Evolutionary conservation across 2,113 vertebrate species (phyloP).

Genomic region (Gymnobelideus leadbeateri): DNA sequence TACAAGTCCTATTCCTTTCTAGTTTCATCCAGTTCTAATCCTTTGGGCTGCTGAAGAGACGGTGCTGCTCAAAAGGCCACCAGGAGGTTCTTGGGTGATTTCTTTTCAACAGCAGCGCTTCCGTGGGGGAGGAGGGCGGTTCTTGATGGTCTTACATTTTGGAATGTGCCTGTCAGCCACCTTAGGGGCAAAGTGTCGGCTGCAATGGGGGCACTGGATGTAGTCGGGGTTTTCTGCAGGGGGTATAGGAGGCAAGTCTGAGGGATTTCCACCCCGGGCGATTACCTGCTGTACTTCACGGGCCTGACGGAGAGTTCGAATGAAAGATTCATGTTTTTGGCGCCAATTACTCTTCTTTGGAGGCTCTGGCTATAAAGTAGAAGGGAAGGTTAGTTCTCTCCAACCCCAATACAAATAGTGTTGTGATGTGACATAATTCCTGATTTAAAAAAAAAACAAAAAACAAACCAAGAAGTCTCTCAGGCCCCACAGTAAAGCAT

Average conservation of each 20-base stretch:
- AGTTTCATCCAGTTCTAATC: constrained; percentile 16
- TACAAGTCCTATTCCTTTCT: constrained; percentile 19
- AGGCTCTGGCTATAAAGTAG: constrained; percentile 68
- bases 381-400: constrained; percentile 43
- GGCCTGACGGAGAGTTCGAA: constrained; percentile 80
- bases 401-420: neutral
- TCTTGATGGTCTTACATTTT: constrained; percentile 87
- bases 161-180: constrained; percentile 86
- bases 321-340: constrained; percentile 85
- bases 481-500: neutral
- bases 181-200: constrained; percentile 83
- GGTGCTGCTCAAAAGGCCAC: neutral
- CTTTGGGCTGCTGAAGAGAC: constrained; percentile 23
- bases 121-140: constrained; percentile 81
- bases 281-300: constrained; percentile 79
- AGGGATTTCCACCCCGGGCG: constrained; percentile 75
- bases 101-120: constrained; percentile 47
- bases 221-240: constrained; percentile 84
- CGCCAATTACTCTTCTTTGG: constrained; percentile 83
- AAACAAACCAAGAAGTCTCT: neutral
- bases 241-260: constrained; percentile 68
- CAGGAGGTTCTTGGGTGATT: neutral
- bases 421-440: neutral
- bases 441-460: constrained; percentile 10
- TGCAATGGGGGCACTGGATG: constrained; percentile 86